A percentile compares a stretch with the other conserved stretches of the same genome.
Conservation (phyloP, 2,888 invertebrate species). For the Sinopyrophorus schimmeli region DNA sequence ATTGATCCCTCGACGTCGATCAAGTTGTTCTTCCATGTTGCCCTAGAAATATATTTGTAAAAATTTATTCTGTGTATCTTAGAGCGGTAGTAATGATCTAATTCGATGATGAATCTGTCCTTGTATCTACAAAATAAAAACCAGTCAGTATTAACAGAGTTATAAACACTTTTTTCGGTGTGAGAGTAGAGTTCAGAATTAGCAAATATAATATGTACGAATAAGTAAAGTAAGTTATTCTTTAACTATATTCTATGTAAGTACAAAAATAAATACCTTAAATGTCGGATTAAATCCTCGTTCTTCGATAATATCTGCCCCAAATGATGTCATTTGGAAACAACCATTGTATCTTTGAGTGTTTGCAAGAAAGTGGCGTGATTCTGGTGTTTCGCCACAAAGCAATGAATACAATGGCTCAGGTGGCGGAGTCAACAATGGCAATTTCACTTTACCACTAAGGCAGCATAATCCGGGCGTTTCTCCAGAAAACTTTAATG, state of each 20-base stretch:
- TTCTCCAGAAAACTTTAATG: slow-evolving; percentile 32
- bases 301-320: slow-evolving; percentile 9
- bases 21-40: slow-evolving; percentile 9
- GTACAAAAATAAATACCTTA: not conserved
- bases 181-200: too few species aligned
- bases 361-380: slow-evolving; percentile 10
- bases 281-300: slow-evolving; percentile 4
- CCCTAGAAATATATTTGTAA: slow-evolving; percentile 35
- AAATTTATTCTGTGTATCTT: slow-evolving; percentile 28
- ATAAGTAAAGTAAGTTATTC: not conserved
- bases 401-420: slow-evolving; percentile 18
- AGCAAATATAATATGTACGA: slow-evolving; percentile 8
- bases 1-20: slow-evolving; percentile 8
- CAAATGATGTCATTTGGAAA: slow-evolving; percentile 28
- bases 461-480: slow-evolving; percentile 30
- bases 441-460: slow-evolving; percentile 15
- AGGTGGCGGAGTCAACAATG: slow-evolving; percentile 13
- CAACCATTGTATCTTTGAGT: slow-evolving; percentile 19
- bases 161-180: too few species aligned
- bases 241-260: not conserved
- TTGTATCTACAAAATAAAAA: slow-evolving; percentile 33
- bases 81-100: slow-evolving; percentile 27
- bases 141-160: slow-evolving; percentile 22
- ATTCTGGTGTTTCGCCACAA: slow-evolving; percentile 27
- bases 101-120: slow-evolving; percentile 29